Conservation (phyloP, 1,140 invertebrate species). For the Augochlora pura region DNA sequence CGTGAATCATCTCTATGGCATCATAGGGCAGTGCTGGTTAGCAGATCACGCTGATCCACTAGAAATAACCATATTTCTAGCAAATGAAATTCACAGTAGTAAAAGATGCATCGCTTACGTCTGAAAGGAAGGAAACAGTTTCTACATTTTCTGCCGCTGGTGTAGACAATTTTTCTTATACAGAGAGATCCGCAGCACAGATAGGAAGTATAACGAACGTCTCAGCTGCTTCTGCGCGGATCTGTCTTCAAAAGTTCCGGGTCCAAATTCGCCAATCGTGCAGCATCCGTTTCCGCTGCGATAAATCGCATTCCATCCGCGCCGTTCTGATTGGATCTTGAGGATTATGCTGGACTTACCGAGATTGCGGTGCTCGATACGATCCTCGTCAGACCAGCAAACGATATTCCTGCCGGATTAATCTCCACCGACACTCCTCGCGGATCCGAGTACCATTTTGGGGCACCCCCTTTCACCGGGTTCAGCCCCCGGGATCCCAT, state of each 20-base stretch:
- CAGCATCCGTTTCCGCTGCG: slow-evolving; percentile 24
- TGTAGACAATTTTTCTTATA: too few species aligned
- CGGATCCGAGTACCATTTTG: not conserved
- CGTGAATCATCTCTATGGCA: too few species aligned
- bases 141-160: too few species aligned
- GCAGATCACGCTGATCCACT: too few species aligned
- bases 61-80: too few species aligned
- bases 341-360: slow-evolving; percentile 39
- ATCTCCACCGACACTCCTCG: not conserved
- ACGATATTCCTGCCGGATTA: slow-evolving; percentile 3
- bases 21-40: too few species aligned
- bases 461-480: not conserved
- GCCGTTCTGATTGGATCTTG: slow-evolving; percentile 32
- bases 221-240: too few species aligned
- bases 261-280: slow-evolving; percentile 6
- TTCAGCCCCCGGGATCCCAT: not conserved
- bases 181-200: too few species aligned
- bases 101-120: too few species aligned
- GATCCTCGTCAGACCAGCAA: slow-evolving; percentile 13
- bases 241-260: slow-evolving; percentile 1
- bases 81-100: too few species aligned
- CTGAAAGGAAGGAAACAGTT: too few species aligned
- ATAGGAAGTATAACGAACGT: too few species aligned
- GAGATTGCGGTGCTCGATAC: slow-evolving; percentile 48
- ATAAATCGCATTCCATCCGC: slow-evolving; percentile 35